These are phyloP conservation scores for Noctua fimbriata DNA, from an alignment of 2,888 invertebrate species.

Conservation along the genomic window DNA sequence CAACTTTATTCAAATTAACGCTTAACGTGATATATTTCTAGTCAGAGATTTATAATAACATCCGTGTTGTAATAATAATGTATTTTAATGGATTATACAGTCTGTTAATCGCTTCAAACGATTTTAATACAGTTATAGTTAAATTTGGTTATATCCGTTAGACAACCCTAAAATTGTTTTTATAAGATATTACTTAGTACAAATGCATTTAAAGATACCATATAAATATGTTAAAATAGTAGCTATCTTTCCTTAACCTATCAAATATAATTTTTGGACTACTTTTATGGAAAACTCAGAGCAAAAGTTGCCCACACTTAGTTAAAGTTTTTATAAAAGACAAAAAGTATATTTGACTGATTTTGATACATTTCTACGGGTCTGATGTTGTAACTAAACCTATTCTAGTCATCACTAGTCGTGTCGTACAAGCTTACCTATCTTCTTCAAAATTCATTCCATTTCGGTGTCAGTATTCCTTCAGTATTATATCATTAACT, in stretches of 20 bases:
- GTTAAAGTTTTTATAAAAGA: conserved; percentile 25
- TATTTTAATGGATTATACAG: conserved; percentile 36
- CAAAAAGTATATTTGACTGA: conserved; percentile 60
- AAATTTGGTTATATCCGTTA: conserved; percentile 23
- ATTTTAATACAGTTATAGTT: conserved; percentile 12
- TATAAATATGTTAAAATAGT: background rate
- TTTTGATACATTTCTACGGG: conserved; percentile 60
- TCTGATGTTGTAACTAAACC: conserved; percentile 32
- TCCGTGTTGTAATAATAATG: conserved; percentile 34
- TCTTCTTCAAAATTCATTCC: conserved; percentile 36
- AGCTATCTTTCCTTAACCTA: background rate
- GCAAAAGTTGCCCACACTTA: background rate
- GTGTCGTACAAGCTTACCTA: conserved; percentile 10
- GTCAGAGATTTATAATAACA: conserved; percentile 45
- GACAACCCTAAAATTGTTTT: background rate
- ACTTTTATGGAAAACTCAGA: background rate
- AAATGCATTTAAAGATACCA: background rate
- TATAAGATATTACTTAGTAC: background rate
- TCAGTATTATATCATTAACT: conserved; percentile 57
- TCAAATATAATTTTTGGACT: background rate
- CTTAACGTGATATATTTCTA: conserved; percentile 61
- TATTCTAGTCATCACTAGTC: conserved; percentile 59
- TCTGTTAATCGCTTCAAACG: conserved; percentile 37
- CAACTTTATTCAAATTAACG: conserved; percentile 66
- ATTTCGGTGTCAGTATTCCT: conserved; percentile 65